Evolutionary conservation across 2,797 vertebrate genomes (phyloP).

Genomic region (Cuniculus paca): DNA sequence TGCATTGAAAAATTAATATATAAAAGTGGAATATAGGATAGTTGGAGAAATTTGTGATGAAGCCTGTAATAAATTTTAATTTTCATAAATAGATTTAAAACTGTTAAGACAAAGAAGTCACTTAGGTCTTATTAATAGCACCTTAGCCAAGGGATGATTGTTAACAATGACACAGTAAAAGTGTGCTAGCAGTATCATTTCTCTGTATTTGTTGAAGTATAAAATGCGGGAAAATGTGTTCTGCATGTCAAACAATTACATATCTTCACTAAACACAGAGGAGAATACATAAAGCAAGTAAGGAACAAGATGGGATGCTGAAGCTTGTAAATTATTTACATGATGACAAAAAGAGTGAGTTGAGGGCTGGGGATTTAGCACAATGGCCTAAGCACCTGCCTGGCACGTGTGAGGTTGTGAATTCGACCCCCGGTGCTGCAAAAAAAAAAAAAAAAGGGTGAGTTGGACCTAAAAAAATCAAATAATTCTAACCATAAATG

Average conservation of each 20-base stretch:
- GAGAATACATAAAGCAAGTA: not conserved
- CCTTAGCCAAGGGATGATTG: not conserved
- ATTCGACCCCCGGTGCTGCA: too few species aligned
- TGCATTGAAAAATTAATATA: not conserved
- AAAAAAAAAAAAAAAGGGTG: too few species aligned
- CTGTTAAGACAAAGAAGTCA: not conserved
- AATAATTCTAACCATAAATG: slow-evolving; percentile 12
- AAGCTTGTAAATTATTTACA: not conserved
- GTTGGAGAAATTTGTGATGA: not conserved
- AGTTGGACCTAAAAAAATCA: not conserved
- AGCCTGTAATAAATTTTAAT: not conserved
- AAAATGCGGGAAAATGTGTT: not conserved
- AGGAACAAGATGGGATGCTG: not conserved
- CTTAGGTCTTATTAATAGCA: not conserved
- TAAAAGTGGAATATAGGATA: not conserved
- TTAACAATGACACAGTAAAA: not conserved
- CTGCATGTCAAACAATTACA: not conserved
- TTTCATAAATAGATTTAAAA: slow-evolving; percentile 44
- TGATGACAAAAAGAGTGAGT: not conserved
- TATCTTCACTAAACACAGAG: not conserved
- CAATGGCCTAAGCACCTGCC: too few species aligned
- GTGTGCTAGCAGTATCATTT: not conserved
- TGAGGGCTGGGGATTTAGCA: too few species aligned
- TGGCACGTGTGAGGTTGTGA: too few species aligned
- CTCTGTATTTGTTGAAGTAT: not conserved